Base-by-base conservation (phyloP, 2,888 invertebrate species). In the Trichogramma evanescens region DNA sequence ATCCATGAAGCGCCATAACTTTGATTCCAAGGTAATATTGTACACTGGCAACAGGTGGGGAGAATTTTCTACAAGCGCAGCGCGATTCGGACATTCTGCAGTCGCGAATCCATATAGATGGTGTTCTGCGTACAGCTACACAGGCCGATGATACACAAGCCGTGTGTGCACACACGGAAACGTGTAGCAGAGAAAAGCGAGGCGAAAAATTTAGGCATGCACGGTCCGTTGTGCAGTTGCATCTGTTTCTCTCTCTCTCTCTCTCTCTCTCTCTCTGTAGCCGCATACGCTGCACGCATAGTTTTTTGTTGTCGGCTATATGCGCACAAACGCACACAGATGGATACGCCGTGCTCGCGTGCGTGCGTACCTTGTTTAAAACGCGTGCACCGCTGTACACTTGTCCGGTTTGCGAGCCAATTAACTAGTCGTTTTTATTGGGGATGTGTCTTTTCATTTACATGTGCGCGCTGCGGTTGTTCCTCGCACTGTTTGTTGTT, bases 1-100 rank as follows among this genome's bases (percentile, higher is more conserved):
- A 10, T 10, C 49, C 10, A 49, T 49, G 49, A 9, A 65, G 68
- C 59, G 64, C 55, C 70, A 69, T 73, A 76, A 76, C 69, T 75
- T 75, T 66, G 73, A 75, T 59, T 75, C 74, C 74, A 72, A 71
- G 72, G 74, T 70, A 74, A 76, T 64, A 62, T 75, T 70, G 74
- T 74, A 26, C 26, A 26, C 26, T 75, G 74, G 75, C 76, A 76
- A 76, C 76, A 76, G 76, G 76, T 76, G 76, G 74, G 71, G 72
- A 71, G 73, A 71, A 74, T 74, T 74, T 74, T 69, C 57, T 26
- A 26, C 70, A 68, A 71, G 68, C 67, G 70, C 66, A 26, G 2
- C 26, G 26, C 26, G 3, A 26, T 26, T 26, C 26, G 26, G 26
- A 26, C 26, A 26, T 26, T 26, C 26, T 26, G 26, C 26, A 26